phyloP scores from a whole-genome alignment of 2,797 vertebrate species.

The Bradypodion ventrale region DNA sequence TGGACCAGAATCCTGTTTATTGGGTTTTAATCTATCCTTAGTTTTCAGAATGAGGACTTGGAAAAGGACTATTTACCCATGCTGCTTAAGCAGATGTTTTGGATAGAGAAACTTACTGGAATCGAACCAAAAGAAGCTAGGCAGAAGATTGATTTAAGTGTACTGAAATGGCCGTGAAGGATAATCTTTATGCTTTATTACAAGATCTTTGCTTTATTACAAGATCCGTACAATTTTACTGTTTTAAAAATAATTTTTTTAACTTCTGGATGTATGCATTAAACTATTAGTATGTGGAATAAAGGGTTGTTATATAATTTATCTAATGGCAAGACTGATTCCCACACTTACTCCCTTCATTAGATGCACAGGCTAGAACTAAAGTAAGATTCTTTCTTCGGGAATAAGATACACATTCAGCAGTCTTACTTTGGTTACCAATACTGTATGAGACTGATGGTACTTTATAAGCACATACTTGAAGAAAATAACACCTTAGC shows the following conservation, averaged over 20 bases:
- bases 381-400: background rate
- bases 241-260: constrained; percentile 27
- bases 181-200: background rate
- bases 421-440: background rate
- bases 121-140: background rate
- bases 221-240: constrained; percentile 15
- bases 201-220: accelerated
- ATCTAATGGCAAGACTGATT: background rate
- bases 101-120: background rate
- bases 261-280: constrained; percentile 22
- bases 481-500: background rate
- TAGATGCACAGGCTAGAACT: background rate
- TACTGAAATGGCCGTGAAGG: background rate
- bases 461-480: background rate
- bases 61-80: background rate
- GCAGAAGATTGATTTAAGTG: background rate
- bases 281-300: constrained; percentile 23
- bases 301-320: background rate
- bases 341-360: no score
- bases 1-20: background rate
- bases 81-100: background rate
- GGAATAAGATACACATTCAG: background rate
- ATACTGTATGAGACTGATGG: background rate
- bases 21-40: constrained; percentile 8
- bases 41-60: background rate